Evolutionary conservation across 92 coral and sea anemone species (phyloP).

Genomic region (Blastomussa wellsi): DNA sequence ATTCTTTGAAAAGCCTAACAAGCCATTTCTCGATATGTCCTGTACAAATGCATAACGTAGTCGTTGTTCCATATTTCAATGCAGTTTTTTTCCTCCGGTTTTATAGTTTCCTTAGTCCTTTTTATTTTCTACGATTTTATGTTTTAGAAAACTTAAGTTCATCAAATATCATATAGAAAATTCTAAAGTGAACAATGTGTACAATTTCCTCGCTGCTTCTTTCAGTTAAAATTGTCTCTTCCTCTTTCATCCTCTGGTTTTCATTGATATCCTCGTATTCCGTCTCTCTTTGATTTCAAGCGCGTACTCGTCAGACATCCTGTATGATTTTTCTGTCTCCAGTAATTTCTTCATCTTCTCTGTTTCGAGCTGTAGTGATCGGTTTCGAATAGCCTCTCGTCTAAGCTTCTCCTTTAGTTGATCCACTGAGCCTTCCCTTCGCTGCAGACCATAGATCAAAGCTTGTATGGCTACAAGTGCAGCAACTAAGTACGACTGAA

Average conservation of each 20-base stretch:
- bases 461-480: constrained; percentile 65
- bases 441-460: constrained; percentile 26
- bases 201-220: not conserved
- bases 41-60: not conserved
- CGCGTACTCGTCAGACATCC: constrained; percentile 79
- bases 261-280: constrained; percentile 5
- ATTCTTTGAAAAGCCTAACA: not conserved
- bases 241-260: not conserved
- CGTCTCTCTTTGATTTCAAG: constrained; percentile 57
- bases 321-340: constrained; percentile 71
- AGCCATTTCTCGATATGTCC: not conserved
- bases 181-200: not conserved
- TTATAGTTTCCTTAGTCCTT: not conserved
- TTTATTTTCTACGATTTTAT: not conserved
- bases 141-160: not conserved
- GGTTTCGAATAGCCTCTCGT: constrained; percentile 56
- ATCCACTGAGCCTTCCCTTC: constrained; percentile 40
- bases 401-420: constrained; percentile 59
- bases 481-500: constrained; percentile 62
- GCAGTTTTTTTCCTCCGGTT: not conserved
- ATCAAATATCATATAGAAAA: not conserved
- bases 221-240: not conserved
- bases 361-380: constrained; percentile 61
- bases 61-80: not conserved
- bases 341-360: constrained; percentile 76